Evolutionary conservation across 2,888 invertebrate genomes (phyloP), one percentile per base, ranked within the genome.

Genomic region (Argyresthia albistria): DNA sequence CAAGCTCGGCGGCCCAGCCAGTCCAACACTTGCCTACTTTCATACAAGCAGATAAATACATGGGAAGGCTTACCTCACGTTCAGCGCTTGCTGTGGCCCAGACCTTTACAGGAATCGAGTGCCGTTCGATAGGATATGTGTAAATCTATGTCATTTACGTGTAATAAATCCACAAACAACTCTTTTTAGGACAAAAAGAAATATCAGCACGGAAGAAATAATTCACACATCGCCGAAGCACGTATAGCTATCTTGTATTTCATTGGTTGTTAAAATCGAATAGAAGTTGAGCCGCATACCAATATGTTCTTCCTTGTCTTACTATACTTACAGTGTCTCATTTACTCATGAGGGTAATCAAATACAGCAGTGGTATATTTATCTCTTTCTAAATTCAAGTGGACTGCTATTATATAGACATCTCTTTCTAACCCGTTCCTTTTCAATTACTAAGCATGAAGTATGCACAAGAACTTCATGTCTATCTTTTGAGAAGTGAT

Each of bases 31-130:
- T 76, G 75, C 73, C 69, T 76, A 79, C 80, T 76, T 73, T 72
- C 53, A 75, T 77, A 75, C 70, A 71, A 70, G 69, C 73, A 75
- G 66, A 76, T 70, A 76, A 75, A 78, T 73, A 75, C 67, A 75
- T 67, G 65, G 63, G 67, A 60, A 63, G 63, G 67, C 86, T 80
- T 70, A 86, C 83, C 79, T 68, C 70, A 70, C 68, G 70, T 69
- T 70, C 43, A 11, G 42, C 43, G 50, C 25, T 42, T 25, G 39
- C 16, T 35, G 35, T 25, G 35, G 11, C 47, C 12, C 48, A 36
- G 37, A 15, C 12, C n/a, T 36, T 39, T 39, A 52, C 36, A 52
- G 35, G 16, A 9, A 46, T 16, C 39, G 35, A 35, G n/a, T 43
- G 46, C 25, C 6, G 51, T 37, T 51, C 25, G 11, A 52, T 49